Evolutionary conservation across 2,888 invertebrate species (phyloP).

Genomic region (Sminthurides aquaticus): DNA sequence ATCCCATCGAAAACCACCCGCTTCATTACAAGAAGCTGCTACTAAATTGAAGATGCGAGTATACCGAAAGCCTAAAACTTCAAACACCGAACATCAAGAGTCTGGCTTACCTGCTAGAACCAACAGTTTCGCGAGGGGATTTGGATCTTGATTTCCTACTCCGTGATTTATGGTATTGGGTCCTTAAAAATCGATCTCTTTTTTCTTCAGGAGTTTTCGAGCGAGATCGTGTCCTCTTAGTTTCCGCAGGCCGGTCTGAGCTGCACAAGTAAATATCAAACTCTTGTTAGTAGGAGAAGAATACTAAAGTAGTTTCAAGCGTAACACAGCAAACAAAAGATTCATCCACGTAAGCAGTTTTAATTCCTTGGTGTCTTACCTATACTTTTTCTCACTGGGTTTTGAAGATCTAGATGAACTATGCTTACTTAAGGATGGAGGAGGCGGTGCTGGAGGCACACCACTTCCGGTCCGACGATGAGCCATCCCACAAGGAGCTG

Average conservation of each 20-base stretch:
- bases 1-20: too few relatives aligned
- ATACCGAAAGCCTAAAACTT: too few relatives aligned
- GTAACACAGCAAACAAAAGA: not conserved
- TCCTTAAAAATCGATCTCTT: not conserved
- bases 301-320: not conserved
- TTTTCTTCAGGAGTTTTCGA: not conserved
- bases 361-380: too few relatives aligned
- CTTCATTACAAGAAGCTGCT: too few relatives aligned
- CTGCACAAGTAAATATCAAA: not conserved
- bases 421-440: constrained; percentile 1
- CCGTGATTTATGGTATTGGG: not conserved
- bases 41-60: too few relatives aligned
- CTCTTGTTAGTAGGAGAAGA: not conserved
- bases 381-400: not conserved
- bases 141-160: not conserved
- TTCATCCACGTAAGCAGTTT: not conserved
- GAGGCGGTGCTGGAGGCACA: constrained; percentile 3
- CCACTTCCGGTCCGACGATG: not conserved
- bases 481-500: too few relatives aligned
- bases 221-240: too few relatives aligned
- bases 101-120: not conserved
- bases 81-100: too few relatives aligned
- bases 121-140: not conserved
- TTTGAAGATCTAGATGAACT: not conserved
- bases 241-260: not conserved